phyloP scores from a whole-genome alignment of 1,140 invertebrate genomes.

The Bombus pascuorum region DNA sequence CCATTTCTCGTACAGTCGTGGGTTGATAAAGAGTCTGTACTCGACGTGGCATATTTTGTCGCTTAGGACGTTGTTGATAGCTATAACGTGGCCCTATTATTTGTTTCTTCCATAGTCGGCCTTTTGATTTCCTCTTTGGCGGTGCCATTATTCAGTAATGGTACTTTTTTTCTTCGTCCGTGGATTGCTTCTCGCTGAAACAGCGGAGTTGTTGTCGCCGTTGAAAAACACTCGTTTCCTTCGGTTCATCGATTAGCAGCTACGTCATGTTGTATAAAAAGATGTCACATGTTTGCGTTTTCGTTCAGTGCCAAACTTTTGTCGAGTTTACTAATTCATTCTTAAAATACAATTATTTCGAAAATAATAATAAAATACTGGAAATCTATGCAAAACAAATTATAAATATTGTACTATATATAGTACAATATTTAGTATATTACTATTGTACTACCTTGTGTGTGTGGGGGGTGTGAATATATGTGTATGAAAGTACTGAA shows the following conservation, averaged over 20 bases:
- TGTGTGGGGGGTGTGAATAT: no score
- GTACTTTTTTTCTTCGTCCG: background rate
- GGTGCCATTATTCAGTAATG: slow-evolving; percentile 56
- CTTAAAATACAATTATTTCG: no score
- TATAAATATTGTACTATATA: no score
- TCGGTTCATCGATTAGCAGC: background rate
- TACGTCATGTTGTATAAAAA: background rate
- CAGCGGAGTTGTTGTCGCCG: slow-evolving; percentile 5
- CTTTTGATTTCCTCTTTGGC: slow-evolving; percentile 33
- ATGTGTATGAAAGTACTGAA: no score
- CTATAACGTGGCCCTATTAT: background rate
- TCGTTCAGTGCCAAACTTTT: background rate
- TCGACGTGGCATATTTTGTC: slow-evolving; percentile 14
- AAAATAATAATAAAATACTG: no score
- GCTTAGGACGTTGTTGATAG: slow-evolving; percentile 33
- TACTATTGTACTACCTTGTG: no score
- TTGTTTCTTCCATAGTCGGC: background rate
- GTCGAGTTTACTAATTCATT: background rate
- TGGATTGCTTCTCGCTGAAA: background rate
- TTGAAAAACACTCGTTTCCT: background rate
- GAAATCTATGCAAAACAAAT: no score
- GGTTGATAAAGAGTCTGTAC: background rate
- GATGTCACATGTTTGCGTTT: background rate
- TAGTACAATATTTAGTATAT: no score
- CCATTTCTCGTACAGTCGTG: slow-evolving; percentile 44